These are phyloP conservation scores for Conus betulinus DNA, from an alignment of 1,140 invertebrate species.

Conservation along the genomic window DNA sequence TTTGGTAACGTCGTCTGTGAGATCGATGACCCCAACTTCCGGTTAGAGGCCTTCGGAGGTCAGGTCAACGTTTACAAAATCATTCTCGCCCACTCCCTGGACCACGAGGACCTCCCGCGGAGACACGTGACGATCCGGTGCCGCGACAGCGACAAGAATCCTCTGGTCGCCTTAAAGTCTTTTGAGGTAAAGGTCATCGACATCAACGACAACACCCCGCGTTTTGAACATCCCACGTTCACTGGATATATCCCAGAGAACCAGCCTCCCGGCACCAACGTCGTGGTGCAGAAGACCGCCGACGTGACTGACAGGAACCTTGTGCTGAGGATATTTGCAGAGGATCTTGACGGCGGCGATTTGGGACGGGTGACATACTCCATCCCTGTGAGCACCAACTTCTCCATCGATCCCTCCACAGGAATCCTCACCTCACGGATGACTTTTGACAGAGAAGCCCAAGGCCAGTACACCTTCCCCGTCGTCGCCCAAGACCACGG, in stretches of 20 bases:
- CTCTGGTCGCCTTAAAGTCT: constrained; percentile 50
- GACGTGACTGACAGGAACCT: constrained; percentile 75
- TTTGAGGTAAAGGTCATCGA: constrained; percentile 67
- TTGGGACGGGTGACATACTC: constrained; percentile 81
- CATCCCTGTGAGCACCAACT: constrained; percentile 49
- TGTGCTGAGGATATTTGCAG: constrained; percentile 76
- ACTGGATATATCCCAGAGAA: constrained; percentile 53
- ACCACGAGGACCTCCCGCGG: constrained; percentile 50
- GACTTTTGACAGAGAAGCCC: constrained; percentile 35
- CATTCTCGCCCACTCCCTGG: constrained; percentile 48
- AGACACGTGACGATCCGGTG: constrained; percentile 53
- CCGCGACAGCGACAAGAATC: constrained; percentile 61
- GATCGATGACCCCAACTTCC: constrained; percentile 53
- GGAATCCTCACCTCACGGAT: constrained; percentile 25
- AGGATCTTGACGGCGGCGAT: constrained; percentile 84
- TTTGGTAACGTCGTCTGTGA: constrained; percentile 60
- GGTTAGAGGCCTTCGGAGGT: constrained; percentile 43
- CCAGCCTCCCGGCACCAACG: constrained; percentile 76
- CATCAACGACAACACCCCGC: constrained; percentile 67
- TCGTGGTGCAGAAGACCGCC: constrained; percentile 83
- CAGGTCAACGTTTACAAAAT: constrained; percentile 58
- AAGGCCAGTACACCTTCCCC: constrained; percentile 23
- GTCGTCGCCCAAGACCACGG: constrained; percentile 87
- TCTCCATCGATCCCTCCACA: constrained; percentile 34
- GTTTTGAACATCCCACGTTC: constrained; percentile 42